Evolutionary conservation across 2,113 vertebrate genomes (phyloP).

Genomic region (Calidris pugnax): DNA sequence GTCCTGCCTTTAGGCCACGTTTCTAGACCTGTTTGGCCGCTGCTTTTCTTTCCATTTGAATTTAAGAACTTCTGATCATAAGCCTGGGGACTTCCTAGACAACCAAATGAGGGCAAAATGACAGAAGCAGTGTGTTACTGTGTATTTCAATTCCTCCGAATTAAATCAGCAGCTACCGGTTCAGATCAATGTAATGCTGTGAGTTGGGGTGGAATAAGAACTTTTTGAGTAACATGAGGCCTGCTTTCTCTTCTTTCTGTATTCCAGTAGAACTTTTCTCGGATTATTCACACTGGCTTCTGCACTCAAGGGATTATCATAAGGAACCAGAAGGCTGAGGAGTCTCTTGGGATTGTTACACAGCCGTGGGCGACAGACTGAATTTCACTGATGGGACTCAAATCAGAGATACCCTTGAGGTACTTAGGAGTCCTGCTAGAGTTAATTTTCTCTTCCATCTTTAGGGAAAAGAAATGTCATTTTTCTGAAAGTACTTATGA

Average conservation of each 20-base stretch:
- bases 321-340: slow-evolving; percentile 24
- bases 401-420: slow-evolving; percentile 40
- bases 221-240: neutral
- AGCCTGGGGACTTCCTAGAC: neutral
- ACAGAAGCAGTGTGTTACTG: neutral
- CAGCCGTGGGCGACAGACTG: neutral
- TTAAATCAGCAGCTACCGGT: neutral
- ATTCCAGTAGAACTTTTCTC: neutral
- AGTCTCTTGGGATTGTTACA: neutral
- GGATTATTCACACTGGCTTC: neutral
- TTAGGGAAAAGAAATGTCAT: neutral
- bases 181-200: neutral
- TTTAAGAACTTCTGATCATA: neutral
- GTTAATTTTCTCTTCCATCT: neutral
- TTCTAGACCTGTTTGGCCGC: neutral
- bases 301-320: neutral
- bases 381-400: slow-evolving; percentile 46
- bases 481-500: neutral
- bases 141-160: neutral
- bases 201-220: neutral
- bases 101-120: neutral
- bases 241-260: slow-evolving; percentile 32
- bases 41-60: neutral
- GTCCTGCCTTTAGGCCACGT: neutral
- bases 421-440: slow-evolving; percentile 13